phyloP scores from a whole-genome alignment of 2,888 invertebrate species.

The Sycophila texana region DNA sequence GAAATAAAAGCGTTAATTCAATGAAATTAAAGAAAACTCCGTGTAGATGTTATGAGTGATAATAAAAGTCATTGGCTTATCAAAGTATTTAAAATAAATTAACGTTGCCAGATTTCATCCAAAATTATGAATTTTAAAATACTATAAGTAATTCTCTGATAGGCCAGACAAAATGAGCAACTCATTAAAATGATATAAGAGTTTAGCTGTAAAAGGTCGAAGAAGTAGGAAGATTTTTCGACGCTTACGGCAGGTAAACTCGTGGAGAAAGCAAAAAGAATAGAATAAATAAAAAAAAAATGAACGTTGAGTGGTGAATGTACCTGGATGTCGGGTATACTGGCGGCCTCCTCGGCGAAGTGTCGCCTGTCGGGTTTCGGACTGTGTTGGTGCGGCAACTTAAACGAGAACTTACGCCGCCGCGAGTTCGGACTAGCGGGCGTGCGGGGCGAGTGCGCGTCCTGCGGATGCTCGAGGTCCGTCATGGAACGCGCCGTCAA shows the following conservation, averaged over 20 bases:
- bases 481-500: slow-evolving; percentile 81
- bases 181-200: slow-evolving; percentile 17
- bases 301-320: slow-evolving; percentile 65
- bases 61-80: slow-evolving; percentile 30
- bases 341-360: slow-evolving; percentile 92
- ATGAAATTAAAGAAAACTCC: slow-evolving; percentile 10
- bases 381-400: slow-evolving; percentile 81
- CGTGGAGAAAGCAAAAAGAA: not conserved
- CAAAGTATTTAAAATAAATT: not conserved
- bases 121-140: not conserved
- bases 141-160: slow-evolving; percentile 13
- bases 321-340: slow-evolving; percentile 93
- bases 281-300: slow-evolving; percentile 29
- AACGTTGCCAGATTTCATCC: not conserved
- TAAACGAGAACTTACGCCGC: slow-evolving; percentile 88
- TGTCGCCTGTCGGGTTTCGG: slow-evolving; percentile 86
- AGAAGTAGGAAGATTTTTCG: too few species aligned
- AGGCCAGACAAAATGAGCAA: slow-evolving; percentile 27
- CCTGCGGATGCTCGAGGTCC: slow-evolving; percentile 73
- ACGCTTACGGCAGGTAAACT: not conserved
- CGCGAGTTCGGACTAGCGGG: slow-evolving; percentile 77
- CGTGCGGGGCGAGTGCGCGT: slow-evolving; percentile 74
- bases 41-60: slow-evolving; percentile 43
- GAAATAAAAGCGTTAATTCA: slow-evolving; percentile 35
- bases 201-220: too few species aligned